These are phyloP conservation scores for Agonopterix alstromeriana DNA, from an alignment of 2,888 invertebrate genomes.

Conservation along the genomic window DNA sequence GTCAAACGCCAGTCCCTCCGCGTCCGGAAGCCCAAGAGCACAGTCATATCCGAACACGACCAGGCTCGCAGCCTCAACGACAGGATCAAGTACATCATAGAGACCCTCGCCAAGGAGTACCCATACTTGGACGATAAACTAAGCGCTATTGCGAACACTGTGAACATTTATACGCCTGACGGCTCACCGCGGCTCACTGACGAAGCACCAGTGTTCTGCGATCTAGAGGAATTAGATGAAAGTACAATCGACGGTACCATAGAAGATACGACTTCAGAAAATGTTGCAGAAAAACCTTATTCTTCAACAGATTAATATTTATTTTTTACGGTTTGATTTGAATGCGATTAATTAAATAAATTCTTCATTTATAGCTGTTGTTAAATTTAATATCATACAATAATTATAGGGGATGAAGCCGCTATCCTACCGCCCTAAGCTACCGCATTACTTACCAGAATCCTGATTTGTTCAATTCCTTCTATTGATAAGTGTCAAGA, in stretches of 20 bases:
- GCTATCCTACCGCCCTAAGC: too few relatives aligned
- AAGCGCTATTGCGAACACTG: conserved; percentile 60
- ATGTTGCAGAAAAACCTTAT: conserved; percentile 42
- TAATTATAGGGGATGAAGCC: too few relatives aligned
- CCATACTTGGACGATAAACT: conserved; percentile 70
- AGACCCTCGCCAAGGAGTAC: conserved; percentile 77
- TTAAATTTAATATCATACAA: too few relatives aligned
- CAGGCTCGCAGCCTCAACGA: conserved; percentile 77
- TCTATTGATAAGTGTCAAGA: too few relatives aligned
- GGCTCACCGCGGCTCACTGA: conserved; percentile 37
- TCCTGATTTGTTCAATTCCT: too few relatives aligned
- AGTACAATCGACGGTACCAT: background rate
- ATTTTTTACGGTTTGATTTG: too few relatives aligned
- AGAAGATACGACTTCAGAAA: conserved; percentile 15
- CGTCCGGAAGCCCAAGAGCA: conserved; percentile 55
- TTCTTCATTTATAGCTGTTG: too few relatives aligned
- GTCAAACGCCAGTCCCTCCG: conserved; percentile 55
- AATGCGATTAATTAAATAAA: too few relatives aligned
- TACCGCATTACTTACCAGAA: too few relatives aligned
- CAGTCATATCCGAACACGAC: conserved; percentile 72
- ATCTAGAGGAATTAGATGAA: background rate
- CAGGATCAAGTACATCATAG: conserved; percentile 75
- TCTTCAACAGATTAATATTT: too few relatives aligned
- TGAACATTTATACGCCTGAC: conserved; percentile 54
- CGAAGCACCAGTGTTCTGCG: background rate